Base-by-base conservation (phyloP, 2,797 vertebrate genomes). In the Orestias chungarensis region DNA sequence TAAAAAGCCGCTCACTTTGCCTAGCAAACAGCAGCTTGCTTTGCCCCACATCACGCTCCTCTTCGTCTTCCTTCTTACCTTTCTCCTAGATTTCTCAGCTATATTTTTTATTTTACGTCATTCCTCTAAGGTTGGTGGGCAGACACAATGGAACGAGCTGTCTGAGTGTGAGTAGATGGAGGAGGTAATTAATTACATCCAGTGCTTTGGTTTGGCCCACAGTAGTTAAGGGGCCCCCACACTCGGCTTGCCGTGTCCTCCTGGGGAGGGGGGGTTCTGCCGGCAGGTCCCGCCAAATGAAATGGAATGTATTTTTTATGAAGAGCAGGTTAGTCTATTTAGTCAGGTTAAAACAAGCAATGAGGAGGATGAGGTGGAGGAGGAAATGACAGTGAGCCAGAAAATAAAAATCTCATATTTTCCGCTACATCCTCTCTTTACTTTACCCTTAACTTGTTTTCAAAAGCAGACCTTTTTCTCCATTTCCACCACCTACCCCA, bases 161-260 rank as follows among this genome's bases (percentile, higher is more conserved):
- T 66, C 8, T 40, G 69, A 8, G 71, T 12, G 59, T 17, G 55
- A 3, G 23, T 74, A 78, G 42, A 15, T 0, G 65, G 29, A 11
- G 80, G 77, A 73, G 82, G 65, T 93, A 92, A 95, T 95, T 94
- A 93, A 94, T 94, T 91, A 93, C 91, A 87, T 85, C 88, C 85
- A 70, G 82, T 91, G 93, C 92, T 90, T 94, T 89, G 87, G 89
- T 88, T 87, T 75, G 1, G 25, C 83, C 43, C 70, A 66, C 42
- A 27, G 79, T 82, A 83, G 89, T 79, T 54, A 73, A 27, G 80
- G 87, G 82, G 82, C 86, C 88, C 88, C 74, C 33, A 6, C 70
- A 72, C 86, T 86, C 78, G 35, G 73, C 76, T 65, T 68, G 73
- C 66, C 67, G 47, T 71, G 79, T 79, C 81, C 89, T 90, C 90